Evolutionary conservation across 2,888 invertebrate species (phyloP), one percentile per base, ranked within the genome.

Genomic region (Drosophila melanosoma): DNA sequence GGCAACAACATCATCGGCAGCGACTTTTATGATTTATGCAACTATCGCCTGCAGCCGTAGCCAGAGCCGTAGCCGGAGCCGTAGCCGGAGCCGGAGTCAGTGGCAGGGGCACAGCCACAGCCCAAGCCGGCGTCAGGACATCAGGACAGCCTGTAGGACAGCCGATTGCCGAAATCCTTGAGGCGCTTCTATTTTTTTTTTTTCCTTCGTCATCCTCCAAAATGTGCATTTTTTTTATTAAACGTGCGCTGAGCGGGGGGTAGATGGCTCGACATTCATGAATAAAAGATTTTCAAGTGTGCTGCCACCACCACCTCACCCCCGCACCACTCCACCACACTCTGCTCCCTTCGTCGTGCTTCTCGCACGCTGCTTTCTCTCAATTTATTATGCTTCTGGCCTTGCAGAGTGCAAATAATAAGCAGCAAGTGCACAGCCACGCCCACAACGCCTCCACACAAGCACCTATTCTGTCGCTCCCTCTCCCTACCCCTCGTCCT

Each of bases 1-100:
- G 72, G 63, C 60, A 58, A 57, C 71, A 75, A 65, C 69, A 64
- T 54, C 56, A 62, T 52, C 54, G 60, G 63, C 51, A 61, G 69
- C 73, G 62, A 83, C 70, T 86, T 90, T 90, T 88, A 90, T 89
- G 89, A 89, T 89, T 90, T 89, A 89, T 89, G 90, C 90, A 85
- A 82, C 90, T 88, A 89, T 82, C 84, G 87, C 89, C 82, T 90
- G 88, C 90, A 86, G 90, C 78, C 53, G 40, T 35, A 38, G 61
- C 36, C 52, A 40, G 63, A 36, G 42, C 35, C 76, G 58, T 52
- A 26, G 26, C 5, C 26, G 0, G 26, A 26, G 26, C n/a, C n/a
- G n/a, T n/a, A 36, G 42, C 35, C 76, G 58, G 57, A 26, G 26
- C 5, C 26, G 0, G 26, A 26, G 26, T 26, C 26, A 26, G 26